phyloP scores from a whole-genome alignment of 1,140 invertebrate species.

The Pissodes strobi region DNA sequence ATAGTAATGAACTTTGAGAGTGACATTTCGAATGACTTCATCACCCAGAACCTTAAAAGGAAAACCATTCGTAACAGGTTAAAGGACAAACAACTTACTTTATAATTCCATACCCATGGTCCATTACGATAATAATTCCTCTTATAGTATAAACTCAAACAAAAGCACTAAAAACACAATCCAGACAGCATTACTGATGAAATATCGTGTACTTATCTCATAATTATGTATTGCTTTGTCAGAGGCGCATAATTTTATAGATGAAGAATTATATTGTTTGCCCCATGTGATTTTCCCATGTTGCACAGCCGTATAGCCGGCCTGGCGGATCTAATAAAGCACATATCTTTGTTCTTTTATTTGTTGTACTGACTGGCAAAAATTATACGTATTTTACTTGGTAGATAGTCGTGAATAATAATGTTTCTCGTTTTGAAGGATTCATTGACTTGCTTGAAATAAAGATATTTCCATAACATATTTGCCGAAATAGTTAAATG shows the following conservation, averaged over 20 bases:
- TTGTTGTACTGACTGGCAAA: slow-evolving; percentile 1
- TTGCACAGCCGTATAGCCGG: slow-evolving; percentile 1
- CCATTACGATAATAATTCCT: too few species aligned
- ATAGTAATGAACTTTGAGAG: too few species aligned
- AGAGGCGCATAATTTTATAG: slow-evolving; percentile 14
- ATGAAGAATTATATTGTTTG: slow-evolving; percentile 24
- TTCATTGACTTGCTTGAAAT: too few species aligned
- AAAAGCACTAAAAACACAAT: too few species aligned
- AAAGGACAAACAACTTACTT: too few species aligned
- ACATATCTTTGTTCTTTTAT: slow-evolving; percentile 15
- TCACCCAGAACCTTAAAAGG: too few species aligned
- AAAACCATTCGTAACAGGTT: too few species aligned
- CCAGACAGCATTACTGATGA: slow-evolving; percentile 6
- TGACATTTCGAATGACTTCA: too few species aligned
- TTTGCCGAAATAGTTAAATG: too few species aligned
- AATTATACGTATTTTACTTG: slow-evolving; percentile 4
- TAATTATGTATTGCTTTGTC: slow-evolving; percentile 23
- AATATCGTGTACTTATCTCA: slow-evolving; percentile 19
- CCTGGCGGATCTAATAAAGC: slow-evolving; percentile 18
- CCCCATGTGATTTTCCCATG: slow-evolving; percentile 20
- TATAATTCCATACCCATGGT: too few species aligned
- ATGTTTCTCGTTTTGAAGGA: not conserved
- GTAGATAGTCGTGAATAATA: not conserved
- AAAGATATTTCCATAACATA: too few species aligned
- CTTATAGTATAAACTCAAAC: too few species aligned